phyloP scores from a whole-genome alignment of 2,113 vertebrate species.

The Rhinoptilus africanus region DNA sequence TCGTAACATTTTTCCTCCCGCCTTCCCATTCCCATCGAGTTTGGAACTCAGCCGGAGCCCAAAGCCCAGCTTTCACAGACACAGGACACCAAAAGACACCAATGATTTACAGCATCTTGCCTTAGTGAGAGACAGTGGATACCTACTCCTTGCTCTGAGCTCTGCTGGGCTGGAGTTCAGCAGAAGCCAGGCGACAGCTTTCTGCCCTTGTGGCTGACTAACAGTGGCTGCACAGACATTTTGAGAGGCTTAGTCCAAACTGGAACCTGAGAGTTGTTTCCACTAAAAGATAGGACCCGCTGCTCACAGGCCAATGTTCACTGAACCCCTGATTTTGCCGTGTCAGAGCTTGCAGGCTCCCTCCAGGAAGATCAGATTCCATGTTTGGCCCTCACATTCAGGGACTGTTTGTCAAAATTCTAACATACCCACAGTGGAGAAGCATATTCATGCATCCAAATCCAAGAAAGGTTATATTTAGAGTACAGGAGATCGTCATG shows the following conservation, averaged over 20 bases:
- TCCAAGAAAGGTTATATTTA: background rate
- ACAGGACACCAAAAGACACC: background rate
- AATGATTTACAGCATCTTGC: background rate
- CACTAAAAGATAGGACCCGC: background rate
- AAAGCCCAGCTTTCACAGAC: background rate
- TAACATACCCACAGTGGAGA: background rate
- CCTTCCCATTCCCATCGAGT: background rate
- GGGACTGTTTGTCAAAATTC: background rate
- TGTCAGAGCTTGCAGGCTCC: background rate
- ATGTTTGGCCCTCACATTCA: background rate
- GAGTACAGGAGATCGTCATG: background rate
- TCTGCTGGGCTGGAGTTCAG: background rate
- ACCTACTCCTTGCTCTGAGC: background rate
- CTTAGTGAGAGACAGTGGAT: rapidly evolving
- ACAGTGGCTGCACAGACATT: too few species aligned
- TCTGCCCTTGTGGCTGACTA: background rate
- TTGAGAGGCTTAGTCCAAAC: background rate
- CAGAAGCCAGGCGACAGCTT: background rate
- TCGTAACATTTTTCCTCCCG: background rate
- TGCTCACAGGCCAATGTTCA: background rate
- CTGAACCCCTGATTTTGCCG: background rate
- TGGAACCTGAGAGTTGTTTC: rapidly evolving
- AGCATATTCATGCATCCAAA: background rate
- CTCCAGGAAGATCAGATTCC: background rate
- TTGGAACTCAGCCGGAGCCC: background rate